phyloP scores from a whole-genome alignment of 2,888 invertebrate genomes.

The Drosophila histrio region DNA sequence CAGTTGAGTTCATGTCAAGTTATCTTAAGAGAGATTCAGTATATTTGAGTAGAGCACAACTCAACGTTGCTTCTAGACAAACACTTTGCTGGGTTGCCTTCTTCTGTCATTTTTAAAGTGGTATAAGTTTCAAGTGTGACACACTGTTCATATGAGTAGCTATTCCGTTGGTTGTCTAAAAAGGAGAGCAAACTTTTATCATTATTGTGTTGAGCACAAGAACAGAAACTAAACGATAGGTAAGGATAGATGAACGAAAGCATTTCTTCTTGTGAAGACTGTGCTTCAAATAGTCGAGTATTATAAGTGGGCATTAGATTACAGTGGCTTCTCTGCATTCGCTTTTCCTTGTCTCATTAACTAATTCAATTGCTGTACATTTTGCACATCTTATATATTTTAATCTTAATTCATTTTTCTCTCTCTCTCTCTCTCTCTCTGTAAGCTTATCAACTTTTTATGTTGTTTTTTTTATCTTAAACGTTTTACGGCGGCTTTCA shows the following conservation, averaged over 20 bases:
- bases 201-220: not conserved
- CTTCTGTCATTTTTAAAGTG: not conserved
- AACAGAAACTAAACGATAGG: not conserved
- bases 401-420: not conserved
- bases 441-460: not conserved
- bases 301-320: not conserved
- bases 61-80: not conserved
- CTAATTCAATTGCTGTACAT: not conserved
- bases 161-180: not conserved
- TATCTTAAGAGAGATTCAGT: slow-evolving; percentile 20
- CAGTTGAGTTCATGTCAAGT: slow-evolving; percentile 19
- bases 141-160: not conserved
- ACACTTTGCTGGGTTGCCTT: not conserved
- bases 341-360: not conserved
- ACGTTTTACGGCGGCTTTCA: not conserved
- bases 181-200: not conserved
- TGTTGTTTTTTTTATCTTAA: not conserved
- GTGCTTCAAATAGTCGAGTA: slow-evolving; percentile 1
- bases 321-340: not conserved
- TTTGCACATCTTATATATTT: not conserved
- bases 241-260: not conserved
- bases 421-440: not conserved
- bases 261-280: not conserved
- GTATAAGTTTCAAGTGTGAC: slow-evolving; percentile 9
- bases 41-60: not conserved